Conservation (phyloP, 30 jellyfish, hydroid and myxozoan genomes). For the Aurelia aurita region DNA sequence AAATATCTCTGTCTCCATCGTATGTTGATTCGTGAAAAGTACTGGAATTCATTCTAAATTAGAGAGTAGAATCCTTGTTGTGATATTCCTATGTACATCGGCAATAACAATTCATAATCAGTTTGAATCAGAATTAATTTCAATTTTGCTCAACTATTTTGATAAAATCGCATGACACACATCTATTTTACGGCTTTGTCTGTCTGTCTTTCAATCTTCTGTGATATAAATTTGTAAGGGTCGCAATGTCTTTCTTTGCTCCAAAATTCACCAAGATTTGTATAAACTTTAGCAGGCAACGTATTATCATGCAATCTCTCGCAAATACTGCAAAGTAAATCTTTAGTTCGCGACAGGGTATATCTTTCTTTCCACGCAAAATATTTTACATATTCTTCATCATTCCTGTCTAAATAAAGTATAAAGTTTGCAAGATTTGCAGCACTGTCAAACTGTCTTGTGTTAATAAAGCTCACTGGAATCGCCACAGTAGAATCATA, state of each 20-base stretch:
- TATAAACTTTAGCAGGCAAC: constrained; percentile 17
- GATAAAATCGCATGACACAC: too few species aligned
- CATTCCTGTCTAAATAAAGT: constrained; percentile 68
- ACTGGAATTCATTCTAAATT: too few species aligned
- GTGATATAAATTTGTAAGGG: neutral
- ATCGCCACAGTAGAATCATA: constrained; percentile 72
- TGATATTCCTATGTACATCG: too few species aligned
- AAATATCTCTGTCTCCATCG: too few species aligned
- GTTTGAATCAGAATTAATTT: too few species aligned
- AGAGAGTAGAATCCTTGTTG: too few species aligned
- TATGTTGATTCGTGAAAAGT: too few species aligned
- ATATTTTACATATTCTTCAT: constrained; percentile 65
- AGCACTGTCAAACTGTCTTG: constrained; percentile 52
- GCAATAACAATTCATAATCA: too few species aligned
- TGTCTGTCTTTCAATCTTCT: too few species aligned
- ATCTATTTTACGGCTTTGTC: too few species aligned
- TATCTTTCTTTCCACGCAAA: constrained; percentile 84
- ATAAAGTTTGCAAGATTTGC: constrained; percentile 74
- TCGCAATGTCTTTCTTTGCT: constrained; percentile 46
- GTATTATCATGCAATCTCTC: constrained; percentile 50
- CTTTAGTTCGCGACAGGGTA: constrained; percentile 50
- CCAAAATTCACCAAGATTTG: constrained; percentile 77
- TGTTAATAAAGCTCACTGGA: constrained; percentile 91
- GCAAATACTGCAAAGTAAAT: constrained; percentile 76
- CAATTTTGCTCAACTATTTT: too few species aligned